These are phyloP conservation scores for Lasioglossum vierecki DNA, from an alignment of 2,888 invertebrate species.

Conservation along the genomic window DNA sequence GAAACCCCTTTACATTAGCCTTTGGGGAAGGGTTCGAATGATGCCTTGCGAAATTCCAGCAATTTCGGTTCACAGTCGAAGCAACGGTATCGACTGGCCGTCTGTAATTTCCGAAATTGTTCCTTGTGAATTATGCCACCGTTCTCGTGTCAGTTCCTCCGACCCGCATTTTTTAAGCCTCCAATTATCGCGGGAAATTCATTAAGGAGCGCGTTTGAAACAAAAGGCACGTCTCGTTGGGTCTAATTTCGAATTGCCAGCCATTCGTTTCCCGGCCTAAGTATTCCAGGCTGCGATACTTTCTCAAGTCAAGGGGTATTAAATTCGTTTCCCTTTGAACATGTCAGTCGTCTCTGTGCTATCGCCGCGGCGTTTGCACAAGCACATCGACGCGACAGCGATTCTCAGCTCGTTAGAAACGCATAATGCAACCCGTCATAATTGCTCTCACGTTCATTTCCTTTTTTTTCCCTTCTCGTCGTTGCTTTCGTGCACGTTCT, in stretches of 20 bases:
- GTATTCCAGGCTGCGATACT: constrained; percentile 35
- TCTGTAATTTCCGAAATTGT: constrained; percentile 5
- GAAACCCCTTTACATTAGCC: background rate
- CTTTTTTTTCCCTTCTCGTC: background rate
- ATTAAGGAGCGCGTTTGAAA: background rate
- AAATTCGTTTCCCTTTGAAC: constrained; percentile 56
- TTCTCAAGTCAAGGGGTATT: constrained; percentile 46
- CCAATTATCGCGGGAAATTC: constrained; percentile 33
- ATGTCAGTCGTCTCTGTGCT: constrained; percentile 31
- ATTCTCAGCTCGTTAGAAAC: constrained; percentile 57
- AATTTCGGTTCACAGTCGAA: background rate
- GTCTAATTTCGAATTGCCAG: constrained; percentile 37
- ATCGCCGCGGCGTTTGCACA: constrained; percentile 46
- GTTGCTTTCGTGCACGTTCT: background rate
- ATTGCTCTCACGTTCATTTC: constrained; percentile 39
- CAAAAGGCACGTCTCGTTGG: constrained; percentile 17
- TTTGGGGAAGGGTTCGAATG: background rate
- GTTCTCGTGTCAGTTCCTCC: background rate
- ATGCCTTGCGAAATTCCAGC: background rate
- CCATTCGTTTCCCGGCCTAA: constrained; percentile 39
- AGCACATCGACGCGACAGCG: constrained; percentile 43
- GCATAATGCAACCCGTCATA: constrained; percentile 43
- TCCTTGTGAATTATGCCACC: background rate
- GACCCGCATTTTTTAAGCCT: constrained; percentile 6
- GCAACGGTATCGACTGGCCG: background rate